These are phyloP conservation scores for Apis florea DNA, from an alignment of 1,140 invertebrate species.

Conservation along the genomic window DNA sequence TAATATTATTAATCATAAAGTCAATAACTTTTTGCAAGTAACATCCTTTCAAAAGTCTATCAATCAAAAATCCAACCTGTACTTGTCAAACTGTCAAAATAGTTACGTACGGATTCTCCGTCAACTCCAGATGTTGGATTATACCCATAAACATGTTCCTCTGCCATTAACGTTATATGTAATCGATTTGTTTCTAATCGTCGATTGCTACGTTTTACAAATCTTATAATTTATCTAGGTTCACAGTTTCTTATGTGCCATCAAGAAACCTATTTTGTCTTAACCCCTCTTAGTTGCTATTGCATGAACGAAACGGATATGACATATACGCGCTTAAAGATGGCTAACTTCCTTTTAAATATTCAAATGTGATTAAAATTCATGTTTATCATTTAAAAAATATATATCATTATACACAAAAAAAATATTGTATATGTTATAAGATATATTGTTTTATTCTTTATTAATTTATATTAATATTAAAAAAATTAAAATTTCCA, in stretches of 20 bases:
- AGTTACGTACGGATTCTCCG: constrained; percentile 77
- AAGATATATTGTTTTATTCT: constrained; percentile 35
- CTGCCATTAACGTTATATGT: constrained; percentile 79
- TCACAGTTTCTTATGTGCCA: constrained; percentile 74
- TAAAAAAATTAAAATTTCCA: neutral
- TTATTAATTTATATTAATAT: constrained; percentile 30
- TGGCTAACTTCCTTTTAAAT: constrained; percentile 70
- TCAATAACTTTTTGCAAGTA: constrained; percentile 38
- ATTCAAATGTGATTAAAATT: constrained; percentile 47
- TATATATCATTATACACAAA: constrained; percentile 30
- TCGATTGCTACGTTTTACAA: constrained; percentile 56
- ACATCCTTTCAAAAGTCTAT: constrained; percentile 55
- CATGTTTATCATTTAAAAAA: constrained; percentile 2
- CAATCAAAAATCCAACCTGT: constrained; percentile 70
- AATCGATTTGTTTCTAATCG: constrained; percentile 59
- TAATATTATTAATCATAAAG: constrained; percentile 12
- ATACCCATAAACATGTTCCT: constrained; percentile 80
- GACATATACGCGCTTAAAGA: constrained; percentile 73
- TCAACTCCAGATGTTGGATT: constrained; percentile 76
- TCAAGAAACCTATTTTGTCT: constrained; percentile 78
- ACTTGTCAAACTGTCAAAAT: constrained; percentile 77
- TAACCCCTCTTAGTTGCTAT: constrained; percentile 72
- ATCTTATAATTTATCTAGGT: constrained; percentile 61
- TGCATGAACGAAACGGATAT: constrained; percentile 74
- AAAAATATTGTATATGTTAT: constrained; percentile 24